A percentile compares a stretch with the other conserved stretches of the same genome.
These are phyloP conservation scores for Bathynomus jamesi DNA, from an alignment of 1,140 invertebrate species.

Conservation along the genomic window DNA sequence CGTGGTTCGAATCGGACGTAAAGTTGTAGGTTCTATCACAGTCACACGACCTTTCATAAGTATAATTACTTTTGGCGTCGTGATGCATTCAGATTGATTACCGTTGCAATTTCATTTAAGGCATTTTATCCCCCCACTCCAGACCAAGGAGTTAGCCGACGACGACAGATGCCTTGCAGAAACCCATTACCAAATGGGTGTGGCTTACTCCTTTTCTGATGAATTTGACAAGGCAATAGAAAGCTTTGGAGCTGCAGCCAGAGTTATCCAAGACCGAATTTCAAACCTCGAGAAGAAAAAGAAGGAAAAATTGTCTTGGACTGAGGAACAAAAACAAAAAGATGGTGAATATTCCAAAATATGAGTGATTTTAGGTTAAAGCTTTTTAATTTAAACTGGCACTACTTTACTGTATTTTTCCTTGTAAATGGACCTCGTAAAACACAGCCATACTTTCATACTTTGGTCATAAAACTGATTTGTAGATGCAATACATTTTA, in stretches of 20 bases:
- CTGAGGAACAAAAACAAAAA: constrained; percentile 23
- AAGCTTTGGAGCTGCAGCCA: constrained; percentile 60
- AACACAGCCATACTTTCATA: not conserved
- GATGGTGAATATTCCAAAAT: constrained; percentile 15
- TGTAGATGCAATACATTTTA: too few relatives aligned
- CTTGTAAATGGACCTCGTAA: not conserved
- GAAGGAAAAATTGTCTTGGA: constrained; percentile 25
- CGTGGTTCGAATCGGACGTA: too few relatives aligned
- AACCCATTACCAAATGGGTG: constrained; percentile 71
- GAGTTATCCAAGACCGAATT: constrained; percentile 44
- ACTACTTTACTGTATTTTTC: not conserved
- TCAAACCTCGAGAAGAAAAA: constrained; percentile 39
- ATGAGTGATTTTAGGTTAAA: not conserved
- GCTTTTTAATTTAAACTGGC: not conserved
- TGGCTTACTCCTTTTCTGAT: constrained; percentile 61
- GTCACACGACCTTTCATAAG: too few relatives aligned
- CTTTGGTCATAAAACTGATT: not conserved
- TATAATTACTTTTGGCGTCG: too few relatives aligned
- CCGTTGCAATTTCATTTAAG: too few relatives aligned
- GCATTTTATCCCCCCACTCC: too few relatives aligned
- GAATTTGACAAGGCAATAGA: constrained; percentile 63
- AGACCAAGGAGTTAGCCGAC: constrained; percentile 35
- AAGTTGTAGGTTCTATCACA: too few relatives aligned
- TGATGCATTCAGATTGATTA: too few relatives aligned
- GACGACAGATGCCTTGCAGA: constrained; percentile 61